Percentiles rank a stretch among this genome's conserved stretches.
These are phyloP conservation scores for Tetheella fluctuosa DNA, from an alignment of 2,888 invertebrate species.

Conservation along the genomic window DNA sequence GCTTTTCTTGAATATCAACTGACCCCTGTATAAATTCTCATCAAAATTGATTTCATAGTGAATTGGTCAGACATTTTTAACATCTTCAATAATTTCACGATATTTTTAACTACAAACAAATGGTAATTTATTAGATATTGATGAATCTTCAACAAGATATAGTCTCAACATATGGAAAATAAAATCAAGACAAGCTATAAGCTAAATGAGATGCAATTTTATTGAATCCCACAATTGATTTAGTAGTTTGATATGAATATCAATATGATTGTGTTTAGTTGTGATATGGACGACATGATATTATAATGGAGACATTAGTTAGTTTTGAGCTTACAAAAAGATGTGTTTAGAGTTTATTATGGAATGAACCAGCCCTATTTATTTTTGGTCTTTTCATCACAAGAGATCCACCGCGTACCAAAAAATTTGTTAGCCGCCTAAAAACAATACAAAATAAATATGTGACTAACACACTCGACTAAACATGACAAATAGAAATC, in stretches of 20 bases:
- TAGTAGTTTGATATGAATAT: not conserved
- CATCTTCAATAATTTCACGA: too few species aligned
- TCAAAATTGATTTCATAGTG: too few species aligned
- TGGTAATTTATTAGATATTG: too few species aligned
- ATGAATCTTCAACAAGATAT: too few species aligned
- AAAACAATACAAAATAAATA: constrained; percentile 57
- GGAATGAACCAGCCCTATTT: not conserved
- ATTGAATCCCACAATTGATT: not conserved
- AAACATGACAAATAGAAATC: constrained; percentile 23
- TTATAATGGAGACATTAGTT: not conserved
- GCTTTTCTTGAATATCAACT: too few species aligned
- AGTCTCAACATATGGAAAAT: not conserved
- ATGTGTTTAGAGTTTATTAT: not conserved
- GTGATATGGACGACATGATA: constrained; percentile 3
- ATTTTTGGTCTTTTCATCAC: constrained; percentile 3
- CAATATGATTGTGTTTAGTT: not conserved
- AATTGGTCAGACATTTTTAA: too few species aligned
- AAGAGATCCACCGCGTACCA: constrained; percentile 37
- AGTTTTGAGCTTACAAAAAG: too few species aligned
- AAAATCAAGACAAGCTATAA: not conserved
- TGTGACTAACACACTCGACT: constrained; percentile 52
- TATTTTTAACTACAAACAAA: too few species aligned
- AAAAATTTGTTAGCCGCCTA: constrained; percentile 37
- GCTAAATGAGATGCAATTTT: not conserved
- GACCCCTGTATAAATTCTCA: too few species aligned